phyloP scores from a whole-genome alignment of 2,113 vertebrate species.

The Caretta caretta region DNA sequence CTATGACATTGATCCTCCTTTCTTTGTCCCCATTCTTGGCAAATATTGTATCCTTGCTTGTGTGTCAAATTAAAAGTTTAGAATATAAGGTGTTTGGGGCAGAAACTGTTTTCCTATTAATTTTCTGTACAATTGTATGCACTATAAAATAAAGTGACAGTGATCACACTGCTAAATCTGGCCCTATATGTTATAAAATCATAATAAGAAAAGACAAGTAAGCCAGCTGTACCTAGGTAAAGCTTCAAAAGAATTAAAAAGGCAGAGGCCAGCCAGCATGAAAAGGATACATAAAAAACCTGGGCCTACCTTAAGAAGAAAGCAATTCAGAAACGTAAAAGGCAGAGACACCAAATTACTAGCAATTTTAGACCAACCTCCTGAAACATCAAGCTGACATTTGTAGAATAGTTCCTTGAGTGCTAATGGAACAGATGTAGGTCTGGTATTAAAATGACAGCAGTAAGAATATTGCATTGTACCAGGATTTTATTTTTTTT shows the following conservation, averaged over 20 bases:
- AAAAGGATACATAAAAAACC: neutral
- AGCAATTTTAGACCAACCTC: neutral
- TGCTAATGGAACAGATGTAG: neutral
- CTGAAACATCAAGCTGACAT: neutral
- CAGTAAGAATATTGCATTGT: neutral
- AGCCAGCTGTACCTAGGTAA: neutral
- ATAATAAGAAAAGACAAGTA: neutral
- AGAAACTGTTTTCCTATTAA: neutral
- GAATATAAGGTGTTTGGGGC: neutral
- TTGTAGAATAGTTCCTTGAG: neutral
- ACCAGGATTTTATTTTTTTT: neutral
- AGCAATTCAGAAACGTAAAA: conserved; percentile 7
- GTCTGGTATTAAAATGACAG: neutral
- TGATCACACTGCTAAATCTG: neutral
- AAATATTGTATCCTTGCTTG: neutral
- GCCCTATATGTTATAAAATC: neutral
- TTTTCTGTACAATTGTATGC: neutral
- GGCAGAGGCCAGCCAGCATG: neutral
- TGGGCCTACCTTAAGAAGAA: neutral
- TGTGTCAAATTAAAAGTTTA: neutral
- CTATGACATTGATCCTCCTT: neutral
- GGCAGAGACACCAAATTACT: neutral
- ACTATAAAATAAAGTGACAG: neutral
- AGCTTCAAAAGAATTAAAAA: neutral
- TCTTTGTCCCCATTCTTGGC: neutral